A percentile compares a stretch with the other conserved stretches of the same genome.
Conservation (phyloP, 2,113 vertebrate genomes). For the Mastomys natalensis region DNA sequence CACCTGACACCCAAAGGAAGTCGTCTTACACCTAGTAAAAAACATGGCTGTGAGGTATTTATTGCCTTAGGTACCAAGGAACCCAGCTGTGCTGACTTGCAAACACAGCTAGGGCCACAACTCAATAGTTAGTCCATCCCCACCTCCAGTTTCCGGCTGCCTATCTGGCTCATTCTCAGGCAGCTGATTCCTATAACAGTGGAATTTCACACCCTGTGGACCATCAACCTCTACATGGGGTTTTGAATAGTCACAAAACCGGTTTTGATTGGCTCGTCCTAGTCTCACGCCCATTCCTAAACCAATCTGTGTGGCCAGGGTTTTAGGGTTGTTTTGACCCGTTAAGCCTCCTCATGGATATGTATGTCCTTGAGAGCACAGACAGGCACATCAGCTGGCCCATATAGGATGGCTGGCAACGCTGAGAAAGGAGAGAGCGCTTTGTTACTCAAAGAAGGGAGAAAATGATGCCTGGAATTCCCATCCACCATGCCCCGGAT, state of each 20-base stretch:
- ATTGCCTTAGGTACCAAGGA: neutral
- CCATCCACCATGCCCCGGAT: neutral
- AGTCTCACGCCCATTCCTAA: neutral
- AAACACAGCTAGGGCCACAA: neutral
- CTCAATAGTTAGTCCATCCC: neutral
- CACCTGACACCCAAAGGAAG: neutral
- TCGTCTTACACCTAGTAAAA: neutral
- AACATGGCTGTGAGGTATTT: neutral
- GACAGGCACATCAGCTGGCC: neutral
- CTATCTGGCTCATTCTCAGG: neutral
- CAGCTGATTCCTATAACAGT: neutral
- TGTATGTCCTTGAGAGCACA: neutral
- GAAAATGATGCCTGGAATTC: neutral
- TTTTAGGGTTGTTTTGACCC: neutral
- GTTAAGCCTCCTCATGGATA: neutral
- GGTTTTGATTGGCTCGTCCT: neutral
- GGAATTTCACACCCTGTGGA: neutral
- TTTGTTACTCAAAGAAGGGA: neutral
- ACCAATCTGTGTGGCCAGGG: neutral
- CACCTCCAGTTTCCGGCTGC: neutral
- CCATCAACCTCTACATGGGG: neutral
- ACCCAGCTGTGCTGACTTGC: neutral
- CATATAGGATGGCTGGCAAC: neutral
- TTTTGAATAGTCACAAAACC: neutral
- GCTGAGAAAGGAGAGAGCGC: neutral